phyloP scores from a whole-genome alignment of 2,113 vertebrate species.

The Podarcis cretensis region DNA sequence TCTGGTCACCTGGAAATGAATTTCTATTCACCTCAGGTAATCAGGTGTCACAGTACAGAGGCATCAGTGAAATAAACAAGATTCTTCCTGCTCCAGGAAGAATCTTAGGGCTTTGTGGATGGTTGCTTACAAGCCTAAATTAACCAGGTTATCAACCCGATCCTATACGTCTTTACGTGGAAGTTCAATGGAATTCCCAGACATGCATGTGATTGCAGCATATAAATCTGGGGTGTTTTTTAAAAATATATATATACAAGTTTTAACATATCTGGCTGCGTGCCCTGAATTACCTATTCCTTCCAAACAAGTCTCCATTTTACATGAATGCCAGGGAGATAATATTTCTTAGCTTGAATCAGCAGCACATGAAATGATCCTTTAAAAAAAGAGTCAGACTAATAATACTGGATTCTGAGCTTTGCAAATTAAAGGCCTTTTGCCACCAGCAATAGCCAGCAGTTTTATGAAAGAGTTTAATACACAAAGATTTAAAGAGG shows the following conservation, averaged over 20 bases:
- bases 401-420: slow-evolving; percentile 34
- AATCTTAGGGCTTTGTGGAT: neutral
- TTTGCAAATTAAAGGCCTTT: slow-evolving; percentile 10
- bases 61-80: neutral
- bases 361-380: slow-evolving; percentile 1
- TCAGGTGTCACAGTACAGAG: neutral
- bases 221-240: neutral
- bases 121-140: neutral
- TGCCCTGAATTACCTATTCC: neutral
- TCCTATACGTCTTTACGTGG: neutral
- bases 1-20: neutral
- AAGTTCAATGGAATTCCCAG: neutral
- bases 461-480: neutral
- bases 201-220: neutral
- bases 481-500: slow-evolving; percentile 10
- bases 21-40: neutral
- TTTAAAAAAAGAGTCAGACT: slow-evolving; percentile 37
- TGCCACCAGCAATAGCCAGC: slow-evolving; percentile 38
- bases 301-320: neutral
- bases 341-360: fast-evolving
- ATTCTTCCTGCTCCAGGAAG: no score
- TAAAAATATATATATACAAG: neutral
- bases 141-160: neutral
- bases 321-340: slow-evolving; percentile 11
- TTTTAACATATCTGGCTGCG: neutral